Conservation (phyloP, 2,888 invertebrate species). For the Habroteleia sp. region DNA sequence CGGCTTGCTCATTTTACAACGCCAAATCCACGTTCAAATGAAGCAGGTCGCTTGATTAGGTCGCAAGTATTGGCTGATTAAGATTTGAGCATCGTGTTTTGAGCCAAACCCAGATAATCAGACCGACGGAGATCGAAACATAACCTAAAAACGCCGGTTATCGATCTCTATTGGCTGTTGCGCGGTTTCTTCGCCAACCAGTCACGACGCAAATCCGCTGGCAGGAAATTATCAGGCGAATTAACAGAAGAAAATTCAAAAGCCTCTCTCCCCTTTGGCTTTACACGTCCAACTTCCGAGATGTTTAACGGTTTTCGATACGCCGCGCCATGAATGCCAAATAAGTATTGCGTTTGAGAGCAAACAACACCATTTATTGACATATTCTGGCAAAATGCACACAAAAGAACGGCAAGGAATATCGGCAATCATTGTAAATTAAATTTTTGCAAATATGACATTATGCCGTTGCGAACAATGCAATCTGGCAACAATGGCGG, state of each 20-base stretch:
- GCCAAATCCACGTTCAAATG: constrained; percentile 33
- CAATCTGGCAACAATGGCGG: no score
- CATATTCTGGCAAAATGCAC: no score
- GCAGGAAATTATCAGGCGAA: constrained; percentile 62
- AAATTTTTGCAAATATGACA: no score
- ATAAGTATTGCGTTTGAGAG: no score
- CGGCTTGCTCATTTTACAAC: constrained; percentile 32
- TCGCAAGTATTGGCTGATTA: constrained; percentile 37
- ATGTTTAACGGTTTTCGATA: constrained; percentile 35
- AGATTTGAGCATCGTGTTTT: constrained; percentile 31
- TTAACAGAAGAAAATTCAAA: constrained; percentile 61
- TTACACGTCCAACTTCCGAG: neutral
- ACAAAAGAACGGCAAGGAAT: no score
- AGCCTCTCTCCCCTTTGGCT: constrained; percentile 9
- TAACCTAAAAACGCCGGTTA: constrained; percentile 30
- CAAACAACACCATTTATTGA: no score
- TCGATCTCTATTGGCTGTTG: constrained; percentile 42
- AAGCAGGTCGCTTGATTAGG: constrained; percentile 48
- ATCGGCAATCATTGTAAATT: no score
- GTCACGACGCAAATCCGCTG: constrained; percentile 32
- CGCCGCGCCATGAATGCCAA: no score
- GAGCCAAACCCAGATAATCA: constrained; percentile 22
- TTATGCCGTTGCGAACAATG: no score
- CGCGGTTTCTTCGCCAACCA: constrained; percentile 22
- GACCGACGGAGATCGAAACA: constrained; percentile 20